Percentiles rank a stretch among this genome's conserved stretches.
Conservation (phyloP, 2,888 invertebrate genomes). For the Epirrhoe tristata region DNA sequence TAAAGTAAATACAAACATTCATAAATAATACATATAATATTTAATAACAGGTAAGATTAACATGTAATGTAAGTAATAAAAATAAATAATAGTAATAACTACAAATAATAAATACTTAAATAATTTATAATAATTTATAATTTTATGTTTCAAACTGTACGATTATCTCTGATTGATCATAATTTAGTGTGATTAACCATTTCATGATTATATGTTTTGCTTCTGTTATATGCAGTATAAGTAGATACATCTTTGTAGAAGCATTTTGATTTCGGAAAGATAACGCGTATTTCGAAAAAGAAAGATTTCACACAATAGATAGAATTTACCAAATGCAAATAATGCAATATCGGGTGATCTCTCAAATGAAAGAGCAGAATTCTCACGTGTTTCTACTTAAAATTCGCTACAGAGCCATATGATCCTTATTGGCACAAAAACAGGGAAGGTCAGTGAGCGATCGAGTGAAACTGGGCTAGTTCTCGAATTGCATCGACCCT, state of each 20-base stretch:
- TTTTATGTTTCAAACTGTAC: too few relatives aligned
- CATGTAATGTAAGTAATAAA: too few relatives aligned
- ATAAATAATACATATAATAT: too few relatives aligned
- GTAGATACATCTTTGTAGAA: not conserved
- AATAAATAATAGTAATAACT: too few relatives aligned
- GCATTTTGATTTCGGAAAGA: conserved; percentile 2
- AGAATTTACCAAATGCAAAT: conserved; percentile 66
- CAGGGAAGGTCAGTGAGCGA: conserved; percentile 71
- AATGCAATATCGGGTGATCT: conserved; percentile 69
- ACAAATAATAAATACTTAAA: too few relatives aligned
- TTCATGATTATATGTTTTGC: too few relatives aligned
- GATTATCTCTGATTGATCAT: too few relatives aligned
- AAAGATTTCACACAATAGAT: conserved; percentile 37
- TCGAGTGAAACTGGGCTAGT: conserved; percentile 75
- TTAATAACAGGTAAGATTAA: too few relatives aligned
- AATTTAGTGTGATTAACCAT: too few relatives aligned
- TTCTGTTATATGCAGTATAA: too few relatives aligned
- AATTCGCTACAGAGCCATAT: conserved; percentile 69
- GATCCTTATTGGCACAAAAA: conserved; percentile 72
- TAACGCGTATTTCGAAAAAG: conserved; percentile 8
- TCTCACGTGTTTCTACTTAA: conserved; percentile 82
- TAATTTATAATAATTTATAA: too few relatives aligned
- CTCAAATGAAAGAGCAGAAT: conserved; percentile 59
- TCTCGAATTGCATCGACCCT: conserved; percentile 84
- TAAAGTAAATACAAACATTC: too few relatives aligned